Evolutionary conservation across 2,113 vertebrate genomes (phyloP).

Genomic region (Oncorhynchus mykiss): DNA sequence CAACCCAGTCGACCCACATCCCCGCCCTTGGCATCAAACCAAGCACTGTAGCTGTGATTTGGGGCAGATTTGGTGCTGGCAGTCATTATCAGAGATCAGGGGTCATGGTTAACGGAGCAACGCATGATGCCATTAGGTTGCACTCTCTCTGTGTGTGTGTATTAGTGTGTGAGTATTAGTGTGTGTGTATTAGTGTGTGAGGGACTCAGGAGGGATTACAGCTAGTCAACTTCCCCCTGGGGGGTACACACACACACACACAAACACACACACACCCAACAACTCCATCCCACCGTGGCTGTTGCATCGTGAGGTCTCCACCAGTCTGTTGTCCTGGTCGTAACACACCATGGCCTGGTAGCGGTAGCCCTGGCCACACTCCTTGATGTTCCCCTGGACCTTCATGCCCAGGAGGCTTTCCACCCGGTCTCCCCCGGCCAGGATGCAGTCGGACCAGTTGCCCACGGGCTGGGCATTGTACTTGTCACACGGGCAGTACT

Average conservation of each 20-base stretch:
- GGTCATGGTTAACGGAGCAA: conserved; percentile 23
- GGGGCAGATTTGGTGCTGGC: conserved; percentile 19
- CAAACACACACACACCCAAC: neutral
- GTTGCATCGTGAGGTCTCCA: conserved; percentile 93
- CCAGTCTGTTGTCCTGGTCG: conserved; percentile 89
- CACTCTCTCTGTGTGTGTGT: too few relatives aligned
- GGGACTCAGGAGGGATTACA: neutral
- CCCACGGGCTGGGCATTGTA: conserved; percentile 95
- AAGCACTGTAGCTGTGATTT: neutral
- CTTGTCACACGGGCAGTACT: conserved; percentile 96
- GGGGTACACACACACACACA: neutral
- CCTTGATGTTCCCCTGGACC: conserved; percentile 84
- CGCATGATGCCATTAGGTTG: conserved; percentile 6
- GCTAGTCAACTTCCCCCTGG: neutral
- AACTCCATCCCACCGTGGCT: conserved; percentile 81
- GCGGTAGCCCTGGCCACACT: conserved; percentile 95
- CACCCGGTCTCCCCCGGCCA: conserved; percentile 82
- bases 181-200: neutral
- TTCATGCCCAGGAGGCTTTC: conserved; percentile 79
- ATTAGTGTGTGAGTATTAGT: too few relatives aligned
- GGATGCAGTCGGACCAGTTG: conserved; percentile 97
- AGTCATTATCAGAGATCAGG: neutral
- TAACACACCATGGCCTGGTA: conserved; percentile 98
- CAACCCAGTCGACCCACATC: conserved; percentile 35
- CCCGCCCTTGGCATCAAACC: neutral